phyloP scores from a whole-genome alignment of 2,888 invertebrate species.

The Acanthococcus lagerstroemiae region DNA sequence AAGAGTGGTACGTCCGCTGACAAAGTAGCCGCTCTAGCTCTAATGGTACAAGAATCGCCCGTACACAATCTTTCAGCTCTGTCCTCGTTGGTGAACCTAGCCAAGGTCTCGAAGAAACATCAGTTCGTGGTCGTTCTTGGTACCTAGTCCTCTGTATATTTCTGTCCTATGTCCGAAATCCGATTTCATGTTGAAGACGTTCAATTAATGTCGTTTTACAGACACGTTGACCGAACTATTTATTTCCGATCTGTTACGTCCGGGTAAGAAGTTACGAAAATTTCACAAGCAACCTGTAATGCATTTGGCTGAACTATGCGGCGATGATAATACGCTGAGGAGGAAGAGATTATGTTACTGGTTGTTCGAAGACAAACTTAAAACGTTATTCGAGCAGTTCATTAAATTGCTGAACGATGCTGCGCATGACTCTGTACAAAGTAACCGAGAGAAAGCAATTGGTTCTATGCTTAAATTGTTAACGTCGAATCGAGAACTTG shows the following conservation, averaged over 20 bases:
- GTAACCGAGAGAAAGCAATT: constrained; percentile 70
- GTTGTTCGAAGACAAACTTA: constrained; percentile 83
- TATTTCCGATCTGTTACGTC: constrained; percentile 57
- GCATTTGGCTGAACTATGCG: constrained; percentile 49
- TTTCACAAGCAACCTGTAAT: constrained; percentile 57
- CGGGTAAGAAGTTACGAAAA: constrained; percentile 52
- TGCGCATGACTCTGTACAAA: constrained; percentile 67
- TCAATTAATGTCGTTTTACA: constrained; percentile 40
- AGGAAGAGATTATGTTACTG: constrained; percentile 62
- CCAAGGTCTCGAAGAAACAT: constrained; percentile 67
- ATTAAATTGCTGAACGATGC: constrained; percentile 60
- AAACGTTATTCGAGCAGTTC: constrained; percentile 55
- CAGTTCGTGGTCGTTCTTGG: constrained; percentile 59
- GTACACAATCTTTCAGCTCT: constrained; percentile 64
- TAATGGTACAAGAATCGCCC: constrained; percentile 72
- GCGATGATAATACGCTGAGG: constrained; percentile 52
- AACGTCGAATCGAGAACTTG: constrained; percentile 70
- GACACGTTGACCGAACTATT: constrained; percentile 71
- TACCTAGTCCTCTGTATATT: constrained; percentile 38
- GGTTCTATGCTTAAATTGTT: constrained; percentile 63
- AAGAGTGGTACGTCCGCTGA: constrained; percentile 73
- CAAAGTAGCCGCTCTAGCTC: constrained; percentile 72
- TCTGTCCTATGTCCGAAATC: not conserved
- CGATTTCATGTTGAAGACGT: not conserved
- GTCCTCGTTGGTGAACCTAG: constrained; percentile 60